Conservation (phyloP, 2,113 vertebrate species). For the Rallus limicola region DNA sequence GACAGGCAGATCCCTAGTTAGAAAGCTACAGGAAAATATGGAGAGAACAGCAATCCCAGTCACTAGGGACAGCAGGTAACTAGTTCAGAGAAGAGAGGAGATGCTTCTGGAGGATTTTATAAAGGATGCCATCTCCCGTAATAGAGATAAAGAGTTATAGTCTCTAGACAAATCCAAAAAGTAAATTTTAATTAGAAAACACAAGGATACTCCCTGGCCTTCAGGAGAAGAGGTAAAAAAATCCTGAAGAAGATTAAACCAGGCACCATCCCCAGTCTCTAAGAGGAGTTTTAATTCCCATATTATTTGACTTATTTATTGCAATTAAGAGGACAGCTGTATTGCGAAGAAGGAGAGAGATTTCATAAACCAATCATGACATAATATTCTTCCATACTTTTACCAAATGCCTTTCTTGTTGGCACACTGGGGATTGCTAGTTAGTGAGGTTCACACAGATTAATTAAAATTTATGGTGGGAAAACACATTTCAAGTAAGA, state of each 20-base stretch:
- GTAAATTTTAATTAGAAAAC: background rate
- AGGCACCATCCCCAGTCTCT: background rate
- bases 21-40: slow-evolving; percentile 2
- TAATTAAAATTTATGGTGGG: background rate
- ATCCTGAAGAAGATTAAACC: background rate
- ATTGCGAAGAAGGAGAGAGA: background rate
- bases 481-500: background rate
- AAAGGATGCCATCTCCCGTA: background rate
- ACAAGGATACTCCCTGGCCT: background rate
- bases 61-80: background rate
- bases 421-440: background rate
- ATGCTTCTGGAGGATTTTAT: background rate
- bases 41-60: background rate
- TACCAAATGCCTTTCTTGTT: background rate
- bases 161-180: background rate
- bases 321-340: background rate
- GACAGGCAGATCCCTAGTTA: slow-evolving; percentile 7
- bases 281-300: background rate
- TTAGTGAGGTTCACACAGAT: background rate
- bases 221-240: background rate
- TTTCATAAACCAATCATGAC: background rate
- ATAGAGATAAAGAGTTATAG: background rate
- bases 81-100: background rate
- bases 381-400: background rate
- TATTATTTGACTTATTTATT: background rate